Percentiles rank a stretch among this genome's conserved stretches.
Conservation (phyloP, 2,888 invertebrate genomes). For the Tipula helvola region DNA sequence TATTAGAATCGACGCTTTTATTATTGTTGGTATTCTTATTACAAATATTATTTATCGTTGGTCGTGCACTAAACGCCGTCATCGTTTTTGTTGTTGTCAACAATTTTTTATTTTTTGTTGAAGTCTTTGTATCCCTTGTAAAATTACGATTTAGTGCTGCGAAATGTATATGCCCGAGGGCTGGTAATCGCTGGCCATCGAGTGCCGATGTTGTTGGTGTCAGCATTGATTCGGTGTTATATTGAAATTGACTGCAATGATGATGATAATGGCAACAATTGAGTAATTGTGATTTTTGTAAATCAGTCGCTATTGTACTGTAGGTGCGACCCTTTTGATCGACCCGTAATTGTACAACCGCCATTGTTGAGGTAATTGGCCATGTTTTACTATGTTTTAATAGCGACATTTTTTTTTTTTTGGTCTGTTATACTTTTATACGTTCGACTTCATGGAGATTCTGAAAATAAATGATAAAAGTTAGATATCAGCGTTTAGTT, state of each 20-base stretch:
- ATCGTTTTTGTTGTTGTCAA: not conserved
- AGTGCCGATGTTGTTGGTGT: not conserved
- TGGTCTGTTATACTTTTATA: not conserved
- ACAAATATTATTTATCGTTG: not conserved
- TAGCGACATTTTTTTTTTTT: slow-evolving; percentile 15
- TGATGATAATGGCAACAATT: not conserved
- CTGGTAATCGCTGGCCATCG: not conserved
- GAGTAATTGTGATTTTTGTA: not conserved
- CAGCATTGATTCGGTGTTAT: not conserved
- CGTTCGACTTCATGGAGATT: not conserved
- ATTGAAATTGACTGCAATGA: not conserved
- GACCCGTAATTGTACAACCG: slow-evolving; percentile 34
- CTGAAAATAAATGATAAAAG: not conserved
- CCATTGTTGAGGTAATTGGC: slow-evolving; percentile 33
- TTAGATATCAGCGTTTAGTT: not conserved
- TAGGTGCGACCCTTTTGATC: slow-evolving; percentile 32
- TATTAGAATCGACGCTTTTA: not conserved
- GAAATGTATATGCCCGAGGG: not conserved
- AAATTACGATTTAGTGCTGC: not conserved
- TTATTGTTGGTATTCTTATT: not conserved
- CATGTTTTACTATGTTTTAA: slow-evolving; percentile 37
- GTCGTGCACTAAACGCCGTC: not conserved
- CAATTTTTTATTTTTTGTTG: not conserved
- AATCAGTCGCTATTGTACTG: slow-evolving; percentile 21
- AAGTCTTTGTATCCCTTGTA: not conserved